Evolutionary conservation across 2,797 vertebrate genomes (phyloP), one percentile per base, ranked within the genome.

Genomic region (Oryzias sinensis): DNA sequence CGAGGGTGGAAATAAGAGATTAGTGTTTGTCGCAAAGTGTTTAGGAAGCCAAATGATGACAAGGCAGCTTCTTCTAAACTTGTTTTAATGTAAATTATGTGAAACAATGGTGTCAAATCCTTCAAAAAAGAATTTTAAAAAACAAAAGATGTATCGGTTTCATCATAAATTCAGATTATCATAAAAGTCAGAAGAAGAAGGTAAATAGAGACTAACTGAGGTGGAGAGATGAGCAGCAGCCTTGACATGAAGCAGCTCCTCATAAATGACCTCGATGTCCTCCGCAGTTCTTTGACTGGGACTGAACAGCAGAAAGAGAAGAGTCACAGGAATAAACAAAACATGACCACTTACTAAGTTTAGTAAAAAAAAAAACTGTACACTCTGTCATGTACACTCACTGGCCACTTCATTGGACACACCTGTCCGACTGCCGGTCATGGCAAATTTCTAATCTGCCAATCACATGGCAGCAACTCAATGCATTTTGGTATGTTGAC

Each of bases 141-240:
- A 37, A 11, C 33, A 3, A 3, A 37, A 37, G 33, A 11, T 37
- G 33, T 37, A 37, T 9, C 1, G 33, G 33, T 37, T 11, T 37
- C 33, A 37, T 11, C 9, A 37, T 4, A 37, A 37, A 9, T 37
- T 11, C 33, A 11, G 33, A 37, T 37, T 37, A 37, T 6, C 27
- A 20, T 14, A n/a, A 24, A 14, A 27, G 16, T 25, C 61, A 45
- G 29, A 48, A 15, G 5, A 7, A 15, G 27, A 24, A 60, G 17
- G n/a, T 14, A n/a, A 25, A 14, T 4, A 6, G 45, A 18, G 51
- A 84, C 96, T 92, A 53, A 99, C 97, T 1, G 95, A 95, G 71
- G 93, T 93, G 69, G 96, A 98, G 58, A 98, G 94, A 70, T 98
- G 96, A 29, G 96, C 94, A n/a, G 95, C 95, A 0, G 97, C 96